phyloP scores from a whole-genome alignment of 1,140 invertebrate genomes.

The Campoletis sonorensis region DNA sequence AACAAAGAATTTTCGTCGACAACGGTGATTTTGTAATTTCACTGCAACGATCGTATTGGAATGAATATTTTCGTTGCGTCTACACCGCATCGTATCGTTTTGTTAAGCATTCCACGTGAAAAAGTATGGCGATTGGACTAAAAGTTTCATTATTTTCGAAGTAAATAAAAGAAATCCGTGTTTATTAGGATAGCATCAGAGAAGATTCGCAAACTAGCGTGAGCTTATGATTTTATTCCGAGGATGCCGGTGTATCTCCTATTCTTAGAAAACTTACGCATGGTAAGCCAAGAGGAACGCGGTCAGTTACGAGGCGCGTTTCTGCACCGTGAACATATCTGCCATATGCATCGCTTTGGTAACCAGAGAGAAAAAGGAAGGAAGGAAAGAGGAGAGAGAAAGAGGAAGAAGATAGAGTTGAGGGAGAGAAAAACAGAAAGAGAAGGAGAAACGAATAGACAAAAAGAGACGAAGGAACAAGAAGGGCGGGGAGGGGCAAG shows the following conservation, averaged over 20 bases:
- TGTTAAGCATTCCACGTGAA: no score
- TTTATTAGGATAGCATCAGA: neutral
- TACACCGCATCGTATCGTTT: no score
- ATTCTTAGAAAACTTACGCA: conserved; percentile 38
- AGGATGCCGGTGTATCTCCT: neutral
- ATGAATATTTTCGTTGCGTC: no score
- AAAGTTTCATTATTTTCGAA: no score
- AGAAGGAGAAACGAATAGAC: neutral
- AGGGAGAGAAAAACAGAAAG: no score
- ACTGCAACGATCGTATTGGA: no score
- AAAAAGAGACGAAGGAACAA: neutral
- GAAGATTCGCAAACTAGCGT: conserved; percentile 1
- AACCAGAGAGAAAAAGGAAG: neutral
- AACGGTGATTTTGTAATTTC: no score
- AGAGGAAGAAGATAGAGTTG: neutral
- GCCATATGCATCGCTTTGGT: conserved; percentile 23
- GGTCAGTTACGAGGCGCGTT: conserved; percentile 33
- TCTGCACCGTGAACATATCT: conserved; percentile 36
- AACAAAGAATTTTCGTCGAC: no score
- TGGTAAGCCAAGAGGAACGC: conserved; percentile 46
- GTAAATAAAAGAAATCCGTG: no score
- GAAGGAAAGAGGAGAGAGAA: neutral
- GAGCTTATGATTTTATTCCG: neutral
- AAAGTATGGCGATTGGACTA: no score
- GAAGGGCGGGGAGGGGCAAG: neutral